Evolutionary conservation across 2,113 vertebrate species (phyloP).

Genomic region (Channa argus): DNA sequence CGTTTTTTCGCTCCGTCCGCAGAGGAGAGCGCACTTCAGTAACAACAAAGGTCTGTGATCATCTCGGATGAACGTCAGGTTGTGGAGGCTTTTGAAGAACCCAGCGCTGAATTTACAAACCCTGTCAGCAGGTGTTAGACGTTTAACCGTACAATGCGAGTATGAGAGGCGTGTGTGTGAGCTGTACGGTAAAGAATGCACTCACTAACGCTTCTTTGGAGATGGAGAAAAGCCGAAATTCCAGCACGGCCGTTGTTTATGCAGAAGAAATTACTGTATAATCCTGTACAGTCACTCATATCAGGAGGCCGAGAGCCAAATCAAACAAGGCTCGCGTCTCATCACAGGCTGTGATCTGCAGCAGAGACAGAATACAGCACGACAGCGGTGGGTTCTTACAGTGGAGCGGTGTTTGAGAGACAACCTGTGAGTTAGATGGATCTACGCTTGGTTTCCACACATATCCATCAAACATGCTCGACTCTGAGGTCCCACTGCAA

Average conservation of each 20-base stretch:
- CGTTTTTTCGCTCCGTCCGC: constrained; percentile 39
- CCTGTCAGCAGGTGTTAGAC: constrained; percentile 54
- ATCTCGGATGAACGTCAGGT: constrained; percentile 22
- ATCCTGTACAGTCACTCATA: constrained; percentile 50
- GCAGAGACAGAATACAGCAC: constrained; percentile 25
- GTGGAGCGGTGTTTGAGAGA: constrained; percentile 26
- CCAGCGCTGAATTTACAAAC: constrained; percentile 3
- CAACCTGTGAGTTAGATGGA: no score
- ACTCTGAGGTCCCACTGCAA: constrained; percentile 22
- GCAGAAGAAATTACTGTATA: constrained; percentile 58
- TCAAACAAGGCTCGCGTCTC: constrained; percentile 62
- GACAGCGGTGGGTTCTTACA: constrained; percentile 46
- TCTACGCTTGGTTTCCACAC: no score
- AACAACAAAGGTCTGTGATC: constrained; percentile 33
- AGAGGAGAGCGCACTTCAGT: constrained; percentile 41
- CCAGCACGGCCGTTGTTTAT: constrained; percentile 66
- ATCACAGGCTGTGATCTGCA: constrained; percentile 46
- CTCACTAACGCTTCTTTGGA: constrained; percentile 8
- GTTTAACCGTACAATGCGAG: constrained; percentile 6
- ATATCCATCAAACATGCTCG: constrained; percentile 18
- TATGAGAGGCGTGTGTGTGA: constrained; percentile 13
- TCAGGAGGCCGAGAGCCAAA: constrained; percentile 50
- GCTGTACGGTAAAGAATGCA: constrained; percentile 49
- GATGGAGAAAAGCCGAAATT: constrained; percentile 48
- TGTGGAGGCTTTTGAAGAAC: constrained; percentile 20